Evolutionary conservation across 37 sponge, comb jelly and placozoan genomes (phyloP).

Genomic region (Mnemiopsis leidyi): DNA sequence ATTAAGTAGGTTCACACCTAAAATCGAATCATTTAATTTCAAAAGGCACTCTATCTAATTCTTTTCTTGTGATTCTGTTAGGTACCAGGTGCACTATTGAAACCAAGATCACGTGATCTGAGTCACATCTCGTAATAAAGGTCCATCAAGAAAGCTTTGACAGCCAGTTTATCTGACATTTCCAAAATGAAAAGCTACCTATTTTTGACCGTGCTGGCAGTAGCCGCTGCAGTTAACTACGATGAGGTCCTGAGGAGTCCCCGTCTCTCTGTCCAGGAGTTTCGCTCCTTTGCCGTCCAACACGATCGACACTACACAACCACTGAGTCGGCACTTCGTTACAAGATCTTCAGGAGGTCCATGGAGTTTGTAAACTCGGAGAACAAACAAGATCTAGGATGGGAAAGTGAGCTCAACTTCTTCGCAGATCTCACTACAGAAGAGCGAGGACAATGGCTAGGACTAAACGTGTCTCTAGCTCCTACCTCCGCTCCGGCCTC

Average conservation of each 20-base stretch:
- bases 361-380: background rate
- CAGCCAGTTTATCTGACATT: too few species aligned
- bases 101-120: too few species aligned
- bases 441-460: background rate
- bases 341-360: background rate
- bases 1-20: background rate
- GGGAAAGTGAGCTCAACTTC: slow-evolving; percentile 31
- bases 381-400: background rate
- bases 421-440: background rate
- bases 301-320: background rate
- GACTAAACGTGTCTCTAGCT: background rate
- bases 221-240: background rate
- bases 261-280: background rate
- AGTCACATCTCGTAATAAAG: too few species aligned
- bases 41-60: background rate
- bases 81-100: background rate
- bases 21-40: background rate
- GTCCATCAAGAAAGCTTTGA: too few species aligned
- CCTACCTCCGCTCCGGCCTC: background rate
- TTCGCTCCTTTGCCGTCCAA: background rate
- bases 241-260: background rate
- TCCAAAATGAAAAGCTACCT: background rate
- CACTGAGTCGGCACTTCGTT: background rate
- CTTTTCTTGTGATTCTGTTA: background rate
- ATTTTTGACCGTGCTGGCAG: background rate